These are phyloP conservation scores for Operophtera brumata DNA, from an alignment of 2,888 invertebrate species.

Conservation along the genomic window DNA sequence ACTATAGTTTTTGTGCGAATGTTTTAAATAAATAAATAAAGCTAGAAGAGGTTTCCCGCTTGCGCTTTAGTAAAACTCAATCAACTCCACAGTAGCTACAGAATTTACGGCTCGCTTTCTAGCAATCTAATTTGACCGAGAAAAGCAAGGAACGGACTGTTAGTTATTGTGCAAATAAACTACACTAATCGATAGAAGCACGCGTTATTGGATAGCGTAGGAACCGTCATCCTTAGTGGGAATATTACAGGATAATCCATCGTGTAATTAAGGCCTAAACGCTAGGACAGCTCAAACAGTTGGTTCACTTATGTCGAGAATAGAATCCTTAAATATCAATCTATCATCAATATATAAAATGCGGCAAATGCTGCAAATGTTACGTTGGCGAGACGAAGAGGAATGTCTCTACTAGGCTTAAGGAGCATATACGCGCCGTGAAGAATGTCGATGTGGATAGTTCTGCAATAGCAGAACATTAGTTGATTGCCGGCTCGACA, in stretches of 20 bases:
- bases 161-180: conserved; percentile 63
- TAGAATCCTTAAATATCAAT: no score
- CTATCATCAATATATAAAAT: no score
- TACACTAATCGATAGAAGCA: conserved; percentile 58
- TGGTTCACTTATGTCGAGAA: background rate
- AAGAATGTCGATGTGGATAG: no score
- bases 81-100: background rate
- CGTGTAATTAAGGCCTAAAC: conserved; percentile 49
- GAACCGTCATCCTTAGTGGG: conserved; percentile 48
- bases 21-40: background rate
- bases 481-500: no score
- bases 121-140: conserved; percentile 49
- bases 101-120: conserved; percentile 22
- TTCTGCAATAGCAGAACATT: no score
- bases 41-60: no score
- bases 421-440: no score
- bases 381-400: no score
- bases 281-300: conserved; percentile 1
- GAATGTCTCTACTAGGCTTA: no score
- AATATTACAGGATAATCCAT: conserved; percentile 38
- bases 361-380: no score
- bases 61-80: no score
- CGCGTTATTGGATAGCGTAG: conserved; percentile 54
- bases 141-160: conserved; percentile 53
- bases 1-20: no score